Evolutionary conservation across 2,888 invertebrate genomes (phyloP), one percentile per base, ranked within the genome.

Genomic region (Meandrusa payeni): DNA sequence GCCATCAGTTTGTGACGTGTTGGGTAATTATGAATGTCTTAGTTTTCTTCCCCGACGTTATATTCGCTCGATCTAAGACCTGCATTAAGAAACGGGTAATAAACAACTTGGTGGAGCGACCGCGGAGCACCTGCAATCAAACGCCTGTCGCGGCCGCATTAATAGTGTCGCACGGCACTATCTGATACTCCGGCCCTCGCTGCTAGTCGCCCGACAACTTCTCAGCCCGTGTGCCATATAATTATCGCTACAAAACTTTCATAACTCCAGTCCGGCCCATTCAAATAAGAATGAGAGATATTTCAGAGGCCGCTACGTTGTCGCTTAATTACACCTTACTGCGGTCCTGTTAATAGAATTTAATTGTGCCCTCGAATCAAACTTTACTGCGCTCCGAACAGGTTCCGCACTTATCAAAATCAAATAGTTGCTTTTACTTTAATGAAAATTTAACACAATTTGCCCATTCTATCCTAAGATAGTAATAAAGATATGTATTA

Each of bases 321-420:
- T 75, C 73, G 61, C 65, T 68, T 85, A 81, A 83, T 83, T 77
- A 73, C 66, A 79, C 55, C 61, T 71, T 72, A 64, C 71, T 58
- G 69, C 68, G 70, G 68, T 75, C 74, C 69, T 69, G 66, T 60
- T 85, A 82, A 83, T 85, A 79, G 77, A 83, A 76, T 83, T 81
- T 80, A 81, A 85, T 86, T 80, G 70, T 72, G 69, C 57, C 55
- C 61, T 51, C 54, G 57, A 61, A 57, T 60, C 50, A 51, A 50
- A 48, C 43, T 46, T 42, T 43, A 41, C 43, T 33, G 39, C 28
- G 26, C 39, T 29, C 40, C 20, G 28, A 48, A 50, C 48, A 28
- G 46, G 47, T 50, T 43, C 12, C 34, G 26, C 28, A 44, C 34
- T 44, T 44, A 50, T 48, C 48, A 41, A 41, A 31, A 28, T 38